A percentile compares a stretch with the other conserved stretches of the same genome.
phyloP scores from a whole-genome alignment of 37 sponge, comb jelly and placozoan species.

The Aplysina aerophoba region DNA sequence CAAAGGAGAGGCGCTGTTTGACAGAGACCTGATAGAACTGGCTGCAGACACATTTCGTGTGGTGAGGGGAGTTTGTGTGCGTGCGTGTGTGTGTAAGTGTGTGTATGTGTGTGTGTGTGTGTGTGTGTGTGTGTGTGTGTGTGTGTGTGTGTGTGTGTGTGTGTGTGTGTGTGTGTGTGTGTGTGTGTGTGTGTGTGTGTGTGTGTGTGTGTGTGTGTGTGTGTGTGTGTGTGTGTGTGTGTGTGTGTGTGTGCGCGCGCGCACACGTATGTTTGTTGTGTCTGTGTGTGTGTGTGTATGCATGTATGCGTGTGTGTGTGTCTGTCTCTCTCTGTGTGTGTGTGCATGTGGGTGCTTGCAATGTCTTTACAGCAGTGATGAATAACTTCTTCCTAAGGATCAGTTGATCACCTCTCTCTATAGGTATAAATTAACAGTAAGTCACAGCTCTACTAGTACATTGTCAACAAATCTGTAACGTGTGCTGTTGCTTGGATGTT shows the following conservation, averaged over 20 bases:
- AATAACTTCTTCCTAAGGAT: no score
- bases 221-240: background rate
- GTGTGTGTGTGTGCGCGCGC: background rate
- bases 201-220: background rate
- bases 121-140: slow-evolving; percentile 4
- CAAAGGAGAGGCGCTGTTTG: slow-evolving; percentile 39
- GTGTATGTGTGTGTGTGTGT: background rate
- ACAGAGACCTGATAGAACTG: background rate
- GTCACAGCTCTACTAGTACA: no score
- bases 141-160: background rate
- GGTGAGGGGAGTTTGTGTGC: background rate
- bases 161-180: slow-evolving; percentile 20
- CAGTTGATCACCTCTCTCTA: no score
- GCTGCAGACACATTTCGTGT: background rate
- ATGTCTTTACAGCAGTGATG: no score
- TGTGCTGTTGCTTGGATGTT: no score
- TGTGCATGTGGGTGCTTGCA: background rate
- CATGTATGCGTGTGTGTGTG: background rate
- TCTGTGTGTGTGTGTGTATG: slow-evolving; percentile 29
- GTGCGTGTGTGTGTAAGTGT: background rate
- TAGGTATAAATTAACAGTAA: no score
- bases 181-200: background rate
- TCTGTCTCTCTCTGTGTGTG: background rate
- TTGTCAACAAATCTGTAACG: no score
- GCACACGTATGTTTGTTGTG: slow-evolving; percentile 8